Evolutionary conservation across 2,888 invertebrate species (phyloP), one percentile per base, ranked within the genome.

Genomic region (Tachina lurida): DNA sequence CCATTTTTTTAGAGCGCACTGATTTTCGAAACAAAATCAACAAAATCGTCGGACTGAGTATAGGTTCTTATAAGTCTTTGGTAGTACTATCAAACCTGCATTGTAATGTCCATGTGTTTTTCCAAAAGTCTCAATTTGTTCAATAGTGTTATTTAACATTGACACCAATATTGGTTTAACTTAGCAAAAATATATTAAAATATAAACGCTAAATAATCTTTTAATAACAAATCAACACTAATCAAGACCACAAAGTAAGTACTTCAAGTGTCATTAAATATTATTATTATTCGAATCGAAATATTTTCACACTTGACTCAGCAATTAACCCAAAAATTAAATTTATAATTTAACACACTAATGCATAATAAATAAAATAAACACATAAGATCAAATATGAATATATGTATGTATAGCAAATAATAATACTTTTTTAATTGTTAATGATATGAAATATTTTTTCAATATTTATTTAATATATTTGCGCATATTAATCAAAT

Each of bases 191-290:
- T 22, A 9, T 1, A 15, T 41, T 41, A 49, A 60, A 52, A 54
- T 43, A 41, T 43, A 47, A 62, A 10, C 10, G 19, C 3, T 19
- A 10, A 65, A 63, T 17, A 45, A 10, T 49, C n/a, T n/a, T 17
- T 47, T 31, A 31, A 58, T 19, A 68, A 47, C 19, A 49, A 77
- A 56, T 41, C 12, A n/a, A 19, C 10, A 54, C 70, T 54, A 62
- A 62, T 71, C 70, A 54, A 68, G 52, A 62, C 19, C 31, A 62
- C 22, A 49, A 78, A 43, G 45, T 52, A 58, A 43, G 43, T 52
- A 58, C 49, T 67, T 68, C n/a, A 68, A 73, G 73, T 77, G 54
- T 77, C 84, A 81, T 84, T 84, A 77, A 62, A 68, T 19, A 62
- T 47, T n/a, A 81, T 81, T 63, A 60, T 71, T 31, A 65, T 65